A percentile compares a stretch with the other conserved stretches of the same genome.
These are phyloP conservation scores for Caenorhabditis sp. DNA, from an alignment of 2,888 invertebrate genomes.

Conservation along the genomic window DNA sequence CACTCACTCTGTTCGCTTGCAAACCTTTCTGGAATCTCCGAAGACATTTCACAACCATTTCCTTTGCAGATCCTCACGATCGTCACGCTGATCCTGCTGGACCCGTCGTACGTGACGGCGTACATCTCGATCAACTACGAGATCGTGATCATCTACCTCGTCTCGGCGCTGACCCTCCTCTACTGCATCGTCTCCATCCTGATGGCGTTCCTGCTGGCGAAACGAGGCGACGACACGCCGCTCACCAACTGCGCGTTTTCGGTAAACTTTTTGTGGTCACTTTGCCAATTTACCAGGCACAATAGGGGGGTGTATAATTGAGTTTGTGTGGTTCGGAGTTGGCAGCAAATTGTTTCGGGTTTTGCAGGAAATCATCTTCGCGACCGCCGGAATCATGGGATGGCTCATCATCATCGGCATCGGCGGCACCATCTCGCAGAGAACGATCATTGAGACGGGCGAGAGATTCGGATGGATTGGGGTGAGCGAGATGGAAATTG, in stretches of 20 bases:
- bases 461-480: slow-evolving; percentile 78
- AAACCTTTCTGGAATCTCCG: too few relatives aligned
- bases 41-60: too few relatives aligned
- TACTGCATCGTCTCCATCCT: slow-evolving; percentile 76
- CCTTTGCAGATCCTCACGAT: slow-evolving; percentile 72
- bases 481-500: slow-evolving; percentile 61
- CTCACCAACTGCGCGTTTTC: slow-evolving; percentile 75
- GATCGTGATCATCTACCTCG: slow-evolving; percentile 74
- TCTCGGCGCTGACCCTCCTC: slow-evolving; percentile 74
- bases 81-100: slow-evolving; percentile 72
- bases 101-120: slow-evolving; percentile 77
- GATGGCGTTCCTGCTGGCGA: slow-evolving; percentile 73
- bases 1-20: too few relatives aligned
- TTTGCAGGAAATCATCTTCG: slow-evolving; percentile 76
- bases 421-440: slow-evolving; percentile 76
- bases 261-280: too few relatives aligned
- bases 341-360: background rate
- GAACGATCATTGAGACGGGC: slow-evolving; percentile 78
- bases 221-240: slow-evolving; percentile 69
- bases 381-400: slow-evolving; percentile 77
- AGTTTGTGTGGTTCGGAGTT: background rate
- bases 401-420: slow-evolving; percentile 78
- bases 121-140: slow-evolving; percentile 78
- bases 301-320: background rate
- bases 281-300: slow-evolving; percentile 11